Base-by-base conservation (phyloP, 2,888 invertebrate species). In the Caenorhabditis japonica region DNA sequence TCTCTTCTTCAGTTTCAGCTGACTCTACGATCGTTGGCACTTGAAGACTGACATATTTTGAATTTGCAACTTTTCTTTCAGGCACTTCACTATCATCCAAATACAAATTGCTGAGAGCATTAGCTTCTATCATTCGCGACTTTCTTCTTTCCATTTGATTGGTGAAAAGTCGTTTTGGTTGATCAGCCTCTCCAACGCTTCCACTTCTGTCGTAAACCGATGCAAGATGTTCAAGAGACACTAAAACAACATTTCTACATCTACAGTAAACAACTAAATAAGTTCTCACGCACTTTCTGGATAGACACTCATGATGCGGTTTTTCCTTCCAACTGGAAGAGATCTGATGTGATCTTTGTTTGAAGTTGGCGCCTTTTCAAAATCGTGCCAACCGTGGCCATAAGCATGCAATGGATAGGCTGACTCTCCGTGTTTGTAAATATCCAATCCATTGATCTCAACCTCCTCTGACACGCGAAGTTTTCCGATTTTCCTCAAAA, bases 301-400 rank as follows among this genome's bases (percentile, higher is more conserved):
- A 21, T 76, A 59, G 7, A 72, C 72, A 72, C 72, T 72, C 61
- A 62, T 62, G 12, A 62, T 70, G 19, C 64, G 30, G 34, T 64
- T 64, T 38, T 72, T 64, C 34, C 64, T 47, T 27, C 72, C 72
- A 15, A 72, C 53, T 49, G 72, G 72, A 13, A 72, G 38, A 49
- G 64, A 60, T 30, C 49, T 72, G 39, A 55, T 70, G 25, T 72
- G 72, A 51, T 72, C 53, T 0, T 27, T 49, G 21, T 49, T 60
- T 23, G 53, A 46, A 17, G 33, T 15, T n/a, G 60, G 73, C 12
- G 43, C 49, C 15, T 56, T 56, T 21, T 81, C 81, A 53, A 76
- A 79, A 46, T 81, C 81, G 33, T 81, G 79, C 81, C 81, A 81
- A 43, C 80, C 81, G 49, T 81, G 81, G 3, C 81, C 81, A 52